Conservation (phyloP, 2,888 invertebrate species). For the Caenorhabditis uteleia region DNA sequence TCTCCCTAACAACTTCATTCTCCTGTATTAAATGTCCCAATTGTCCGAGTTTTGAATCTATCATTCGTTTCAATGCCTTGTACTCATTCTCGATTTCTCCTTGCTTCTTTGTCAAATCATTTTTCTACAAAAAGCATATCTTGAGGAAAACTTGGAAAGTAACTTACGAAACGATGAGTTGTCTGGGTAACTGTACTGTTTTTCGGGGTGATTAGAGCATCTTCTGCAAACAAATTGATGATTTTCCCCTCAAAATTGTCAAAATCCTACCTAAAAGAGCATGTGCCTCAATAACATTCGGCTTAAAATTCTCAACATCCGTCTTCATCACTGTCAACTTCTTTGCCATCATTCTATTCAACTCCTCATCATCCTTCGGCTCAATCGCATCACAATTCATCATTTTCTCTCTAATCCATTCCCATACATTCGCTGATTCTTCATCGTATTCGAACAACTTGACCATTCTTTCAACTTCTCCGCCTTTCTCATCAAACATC, state of each 20-base stretch:
- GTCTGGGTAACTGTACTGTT: background rate
- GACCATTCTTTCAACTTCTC: slow-evolving; percentile 17
- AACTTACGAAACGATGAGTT: background rate
- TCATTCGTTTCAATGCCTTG: slow-evolving; percentile 6
- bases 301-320: slow-evolving; percentile 22
- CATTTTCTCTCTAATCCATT: slow-evolving; percentile 25
- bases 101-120: slow-evolving; percentile 20
- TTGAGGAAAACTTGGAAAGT: background rate
- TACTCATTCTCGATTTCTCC: slow-evolving; percentile 29
- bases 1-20: slow-evolving; percentile 9
- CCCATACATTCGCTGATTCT: slow-evolving; percentile 13
- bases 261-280: slow-evolving; percentile 14
- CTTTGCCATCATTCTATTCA: slow-evolving; percentile 20
- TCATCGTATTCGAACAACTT: slow-evolving; percentile 23
- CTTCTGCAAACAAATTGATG: slow-evolving; percentile 17
- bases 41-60: slow-evolving; percentile 10
- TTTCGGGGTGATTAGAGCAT: slow-evolving; percentile 16
- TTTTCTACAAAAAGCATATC: slow-evolving; percentile 12
- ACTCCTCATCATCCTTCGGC: slow-evolving; percentile 15
- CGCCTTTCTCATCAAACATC: slow-evolving; percentile 23
- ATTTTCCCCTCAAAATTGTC: background rate
- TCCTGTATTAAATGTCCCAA: slow-evolving; percentile 12
- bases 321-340: slow-evolving; percentile 17
- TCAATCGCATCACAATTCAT: slow-evolving; percentile 22
- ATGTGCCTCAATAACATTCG: slow-evolving; percentile 18